These are phyloP conservation scores for Nesogale talazaci DNA, from an alignment of 2,113 vertebrate genomes.

Conservation along the genomic window DNA sequence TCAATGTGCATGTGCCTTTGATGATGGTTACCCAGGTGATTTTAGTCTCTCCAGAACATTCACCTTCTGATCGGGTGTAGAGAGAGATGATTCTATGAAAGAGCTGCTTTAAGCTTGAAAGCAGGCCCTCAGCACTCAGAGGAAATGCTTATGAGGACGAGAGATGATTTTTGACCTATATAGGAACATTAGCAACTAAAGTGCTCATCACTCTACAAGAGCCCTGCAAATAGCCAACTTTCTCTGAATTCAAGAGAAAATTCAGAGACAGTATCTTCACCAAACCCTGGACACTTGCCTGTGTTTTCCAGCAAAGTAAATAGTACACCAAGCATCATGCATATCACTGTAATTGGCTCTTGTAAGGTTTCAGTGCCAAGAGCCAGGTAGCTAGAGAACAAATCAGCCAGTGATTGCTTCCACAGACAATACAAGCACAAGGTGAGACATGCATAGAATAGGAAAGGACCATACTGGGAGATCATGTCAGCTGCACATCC, in stretches of 20 bases:
- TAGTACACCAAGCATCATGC: neutral
- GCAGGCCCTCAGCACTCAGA: conserved; percentile 52
- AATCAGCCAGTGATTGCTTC: neutral
- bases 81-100: conserved; percentile 72
- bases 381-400: neutral
- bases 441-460: neutral
- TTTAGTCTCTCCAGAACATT: conserved; percentile 72
- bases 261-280: conserved; percentile 45
- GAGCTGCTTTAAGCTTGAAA: conserved; percentile 78
- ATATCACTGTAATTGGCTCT: conserved; percentile 5
- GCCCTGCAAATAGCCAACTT: conserved; percentile 61
- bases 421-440: neutral
- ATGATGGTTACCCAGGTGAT: conserved; percentile 69
- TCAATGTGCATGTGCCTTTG: conserved; percentile 54
- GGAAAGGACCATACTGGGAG: neutral
- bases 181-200: conserved; percentile 67
- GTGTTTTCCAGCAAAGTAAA: conserved; percentile 59
- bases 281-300: conserved; percentile 5
- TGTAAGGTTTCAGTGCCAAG: neutral
- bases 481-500: neutral
- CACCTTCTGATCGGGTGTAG: conserved; percentile 77
- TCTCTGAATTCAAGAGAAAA: conserved; percentile 61
- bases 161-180: conserved; percentile 75
- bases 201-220: conserved; percentile 57
- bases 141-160: conserved; percentile 78